Evolutionary conservation across 2,797 vertebrate species (phyloP).

Genomic region (Tangara arthus): DNA sequence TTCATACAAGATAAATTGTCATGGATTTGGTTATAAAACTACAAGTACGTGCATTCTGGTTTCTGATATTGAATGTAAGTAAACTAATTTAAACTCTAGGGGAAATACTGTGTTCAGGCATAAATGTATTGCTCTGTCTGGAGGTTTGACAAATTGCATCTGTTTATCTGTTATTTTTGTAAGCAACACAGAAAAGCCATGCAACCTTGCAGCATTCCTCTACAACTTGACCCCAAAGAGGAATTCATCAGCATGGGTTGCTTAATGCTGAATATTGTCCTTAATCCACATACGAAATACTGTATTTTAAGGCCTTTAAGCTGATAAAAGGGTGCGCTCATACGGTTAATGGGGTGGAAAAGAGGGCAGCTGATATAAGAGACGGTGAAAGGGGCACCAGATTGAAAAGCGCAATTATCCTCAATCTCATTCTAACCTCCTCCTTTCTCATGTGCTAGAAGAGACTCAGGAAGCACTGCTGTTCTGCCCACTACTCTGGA

Average conservation of each 20-base stretch:
- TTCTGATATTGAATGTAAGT: background rate
- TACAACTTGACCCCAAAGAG: background rate
- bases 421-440: background rate
- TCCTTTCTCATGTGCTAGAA: background rate
- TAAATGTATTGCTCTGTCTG: background rate
- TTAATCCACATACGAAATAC: background rate
- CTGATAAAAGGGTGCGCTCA: background rate
- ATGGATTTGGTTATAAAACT: conserved; percentile 22
- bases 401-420: background rate
- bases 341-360: conserved; percentile 9
- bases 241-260: background rate
- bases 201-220: background rate
- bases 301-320: conserved; percentile 23
- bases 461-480: background rate
- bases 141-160: background rate
- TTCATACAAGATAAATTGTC: conserved; percentile 29
- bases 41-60: background rate
- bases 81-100: background rate
- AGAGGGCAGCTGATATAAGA: background rate
- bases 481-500: background rate
- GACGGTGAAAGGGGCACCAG: background rate
- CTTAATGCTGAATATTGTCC: background rate
- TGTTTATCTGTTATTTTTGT: background rate
- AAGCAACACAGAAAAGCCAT: background rate
- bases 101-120: background rate